Conservation (phyloP, 2,797 vertebrate genomes). For the Anisognathus igniventris region DNA sequence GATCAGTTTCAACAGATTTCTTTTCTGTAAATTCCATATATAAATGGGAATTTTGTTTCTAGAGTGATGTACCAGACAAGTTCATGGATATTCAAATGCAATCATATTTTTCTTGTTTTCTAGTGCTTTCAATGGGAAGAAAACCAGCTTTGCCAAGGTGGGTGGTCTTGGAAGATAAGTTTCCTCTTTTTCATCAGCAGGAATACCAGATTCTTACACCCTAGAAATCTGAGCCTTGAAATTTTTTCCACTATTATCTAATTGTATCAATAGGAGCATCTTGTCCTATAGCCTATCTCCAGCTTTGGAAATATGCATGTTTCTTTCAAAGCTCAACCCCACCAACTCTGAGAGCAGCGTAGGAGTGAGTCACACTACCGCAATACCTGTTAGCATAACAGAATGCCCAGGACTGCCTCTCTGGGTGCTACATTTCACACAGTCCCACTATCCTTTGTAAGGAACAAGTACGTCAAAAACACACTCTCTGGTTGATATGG, state of each 20-base stretch:
- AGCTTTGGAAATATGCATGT: not conserved
- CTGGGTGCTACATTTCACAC: not conserved
- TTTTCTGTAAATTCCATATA: not conserved
- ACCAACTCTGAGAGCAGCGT: not conserved
- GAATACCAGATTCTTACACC: not conserved
- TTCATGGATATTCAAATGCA: not conserved
- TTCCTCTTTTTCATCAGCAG: not conserved
- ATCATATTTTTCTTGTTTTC: not conserved
- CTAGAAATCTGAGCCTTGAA: not conserved
- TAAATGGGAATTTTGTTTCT: not conserved
- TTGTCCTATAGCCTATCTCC: not conserved
- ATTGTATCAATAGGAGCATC: not conserved
- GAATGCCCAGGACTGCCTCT: not conserved
- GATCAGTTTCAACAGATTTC: not conserved
- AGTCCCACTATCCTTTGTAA: not conserved
- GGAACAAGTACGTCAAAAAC: not conserved
- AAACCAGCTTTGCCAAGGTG: not conserved
- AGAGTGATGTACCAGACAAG: not conserved
- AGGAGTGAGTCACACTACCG: not conserved
- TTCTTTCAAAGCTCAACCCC: not conserved
- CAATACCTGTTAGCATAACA: not conserved
- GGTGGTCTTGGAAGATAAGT: not conserved
- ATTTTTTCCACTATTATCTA: not conserved
- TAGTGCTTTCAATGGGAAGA: not conserved
- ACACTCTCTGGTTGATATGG: not conserved